A percentile compares a stretch with the other conserved stretches of the same genome.
Evolutionary conservation across 2,888 invertebrate genomes (phyloP).

Genomic region (Machimus atricapillus): DNA sequence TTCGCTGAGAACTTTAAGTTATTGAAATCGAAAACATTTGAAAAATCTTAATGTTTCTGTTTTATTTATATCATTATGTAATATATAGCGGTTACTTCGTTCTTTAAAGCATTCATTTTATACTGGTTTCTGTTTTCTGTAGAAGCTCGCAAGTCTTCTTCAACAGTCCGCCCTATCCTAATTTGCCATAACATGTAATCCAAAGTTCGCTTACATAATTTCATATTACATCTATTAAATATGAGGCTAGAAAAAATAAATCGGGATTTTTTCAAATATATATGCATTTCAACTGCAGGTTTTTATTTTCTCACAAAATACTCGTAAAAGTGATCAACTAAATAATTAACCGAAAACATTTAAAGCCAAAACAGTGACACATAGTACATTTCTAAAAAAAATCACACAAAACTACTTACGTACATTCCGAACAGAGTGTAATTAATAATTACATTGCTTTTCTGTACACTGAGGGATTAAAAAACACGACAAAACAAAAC

Average conservation of each 20-base stretch:
- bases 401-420: conserved; percentile 48
- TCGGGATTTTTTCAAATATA: too few relatives aligned
- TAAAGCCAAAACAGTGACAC: conserved; percentile 25
- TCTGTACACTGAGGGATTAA: not conserved
- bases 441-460: not conserved
- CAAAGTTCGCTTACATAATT: not conserved
- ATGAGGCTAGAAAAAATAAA: not conserved
- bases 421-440: conserved; percentile 40
- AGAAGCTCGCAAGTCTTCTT: too few relatives aligned
- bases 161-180: too few relatives aligned
- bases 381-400: conserved; percentile 42
- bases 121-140: too few relatives aligned
- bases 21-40: too few relatives aligned
- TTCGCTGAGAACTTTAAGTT: too few relatives aligned
- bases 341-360: conserved; percentile 36
- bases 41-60: too few relatives aligned
- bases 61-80: too few relatives aligned
- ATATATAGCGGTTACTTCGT: too few relatives aligned
- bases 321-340: not conserved
- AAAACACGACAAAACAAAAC: not conserved
- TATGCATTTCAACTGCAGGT: not conserved
- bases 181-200: not conserved
- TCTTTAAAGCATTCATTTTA: too few relatives aligned
- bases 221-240: not conserved
- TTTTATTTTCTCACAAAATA: conserved; percentile 5